Percentiles rank a stretch among this genome's conserved stretches.
Evolutionary conservation across 1,140 invertebrate genomes (phyloP).

Genomic region (Zaprionus capensis): DNA sequence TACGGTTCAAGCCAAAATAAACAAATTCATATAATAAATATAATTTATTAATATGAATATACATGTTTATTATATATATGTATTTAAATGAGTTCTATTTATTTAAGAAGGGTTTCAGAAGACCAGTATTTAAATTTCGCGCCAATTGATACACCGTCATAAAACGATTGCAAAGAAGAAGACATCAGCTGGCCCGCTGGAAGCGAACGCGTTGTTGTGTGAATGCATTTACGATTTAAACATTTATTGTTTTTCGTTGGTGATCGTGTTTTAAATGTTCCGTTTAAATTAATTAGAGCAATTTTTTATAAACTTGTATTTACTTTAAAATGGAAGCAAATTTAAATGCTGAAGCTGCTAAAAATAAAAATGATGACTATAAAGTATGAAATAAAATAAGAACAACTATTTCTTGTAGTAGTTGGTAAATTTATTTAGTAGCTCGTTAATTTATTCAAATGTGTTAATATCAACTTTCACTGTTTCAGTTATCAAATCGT

Average conservation of each 20-base stretch:
- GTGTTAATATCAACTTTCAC: conserved; percentile 29
- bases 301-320: conserved; percentile 9
- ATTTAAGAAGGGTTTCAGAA: not conserved
- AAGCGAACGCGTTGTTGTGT: conserved; percentile 14
- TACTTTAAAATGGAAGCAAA: conserved; percentile 33
- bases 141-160: conserved; percentile 1
- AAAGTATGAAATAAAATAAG: not conserved
- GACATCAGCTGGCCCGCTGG: conserved; percentile 21
- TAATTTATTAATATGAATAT: not conserved
- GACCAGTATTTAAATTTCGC: not conserved
- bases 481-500: conserved; percentile 31
- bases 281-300: conserved; percentile 31
- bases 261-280: conserved; percentile 40
- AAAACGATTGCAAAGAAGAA: conserved; percentile 20
- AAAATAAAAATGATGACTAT: conserved; percentile 2
- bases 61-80: not conserved
- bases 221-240: conserved; percentile 41
- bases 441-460: not conserved
- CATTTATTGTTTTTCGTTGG: conserved; percentile 30
- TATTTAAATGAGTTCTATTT: not conserved
- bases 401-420: too few species aligned
- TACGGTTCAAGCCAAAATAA: not conserved
- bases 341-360: not conserved
- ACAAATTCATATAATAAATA: not conserved
- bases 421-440: too few species aligned